Base-by-base conservation (phyloP, 2,113 vertebrate species). In the Propithecus coquereli region DNA sequence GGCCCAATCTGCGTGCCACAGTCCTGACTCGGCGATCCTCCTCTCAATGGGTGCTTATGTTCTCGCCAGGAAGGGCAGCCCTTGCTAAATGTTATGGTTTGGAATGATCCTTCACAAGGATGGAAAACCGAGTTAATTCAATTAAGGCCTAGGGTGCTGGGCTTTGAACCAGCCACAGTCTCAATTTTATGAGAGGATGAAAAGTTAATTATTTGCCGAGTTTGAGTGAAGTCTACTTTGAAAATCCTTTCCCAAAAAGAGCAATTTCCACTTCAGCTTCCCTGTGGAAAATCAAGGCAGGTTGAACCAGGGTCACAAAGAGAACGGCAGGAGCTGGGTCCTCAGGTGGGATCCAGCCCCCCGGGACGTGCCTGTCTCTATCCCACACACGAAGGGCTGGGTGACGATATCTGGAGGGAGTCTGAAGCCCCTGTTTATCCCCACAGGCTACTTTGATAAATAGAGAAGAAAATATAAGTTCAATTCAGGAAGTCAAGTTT, bases 171-270 rank as follows among this genome's bases (percentile, higher is more conserved):
- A 97, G 96, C 95, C 96, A 86, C 82, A 88, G 89, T 65, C 88
- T 66, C 18, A 74, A 96, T 97, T 34, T 97, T 95, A 68, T 2
- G 96, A 98, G 96, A 96, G 94, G 96, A 97, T 98, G 97, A 98
- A 98, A 98, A 98, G 97, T 97, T 97, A 97, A 98, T 98, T 98
- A 97, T 98, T 98, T 96, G 96, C 95, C 25, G 73, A 93, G 85
- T 91, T 92, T 91, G 94, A 97, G 96, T 87, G 87, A 97, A 97
- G 88, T 80, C 96, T 68, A 80, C 96, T 97, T 97, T 97, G 95
- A 98, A 97, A 97, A 94, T 91, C 87, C 27, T 79, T 95, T 96
- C 95, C 94, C 97, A 96, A 94, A 94, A 91, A 94, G 95, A 94
- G 91, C 88, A 90, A 91, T 97, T 97, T 97, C 87, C 97, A 97